Conservation (phyloP, 37 sponge, comb jelly and placozoan species). For the Ephydatia muelleri region DNA sequence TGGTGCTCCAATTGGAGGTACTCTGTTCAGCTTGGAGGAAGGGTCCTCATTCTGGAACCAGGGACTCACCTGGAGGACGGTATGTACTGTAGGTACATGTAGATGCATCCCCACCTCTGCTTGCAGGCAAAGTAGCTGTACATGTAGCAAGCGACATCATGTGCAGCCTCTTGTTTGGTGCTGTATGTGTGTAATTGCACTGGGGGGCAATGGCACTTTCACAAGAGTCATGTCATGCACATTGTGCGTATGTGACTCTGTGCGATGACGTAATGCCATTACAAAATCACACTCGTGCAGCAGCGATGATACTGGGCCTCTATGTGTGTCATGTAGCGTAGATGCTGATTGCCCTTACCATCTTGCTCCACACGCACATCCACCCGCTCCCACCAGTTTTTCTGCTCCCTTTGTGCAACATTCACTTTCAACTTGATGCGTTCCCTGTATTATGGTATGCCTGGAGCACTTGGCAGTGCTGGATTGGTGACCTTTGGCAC, state of each 20-base stretch:
- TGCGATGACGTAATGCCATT: background rate
- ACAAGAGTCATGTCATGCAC: too few species aligned
- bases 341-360: background rate
- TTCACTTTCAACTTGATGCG: constrained; percentile 83
- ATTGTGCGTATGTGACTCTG: background rate
- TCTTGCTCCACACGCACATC: too few species aligned
- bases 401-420: constrained; percentile 87
- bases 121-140: too few species aligned
- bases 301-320: too few species aligned
- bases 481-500: constrained; percentile 89
- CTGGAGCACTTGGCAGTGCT: constrained; percentile 56
- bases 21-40: constrained; percentile 95
- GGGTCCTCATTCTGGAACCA: constrained; percentile 97
- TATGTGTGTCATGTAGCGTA: too few species aligned
- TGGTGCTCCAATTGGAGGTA: constrained; percentile 96
- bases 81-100: constrained; percentile 31
- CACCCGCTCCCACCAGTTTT: constrained; percentile 65
- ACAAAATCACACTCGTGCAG: background rate
- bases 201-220: too few species aligned
- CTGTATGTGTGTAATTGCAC: too few species aligned
- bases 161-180: too few species aligned
- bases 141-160: too few species aligned
- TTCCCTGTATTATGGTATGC: constrained; percentile 7
- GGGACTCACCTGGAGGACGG: constrained; percentile 92
- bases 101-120: too few species aligned